Base-by-base conservation (phyloP, 2,113 vertebrate species). In the Bujurquina vittata region DNA sequence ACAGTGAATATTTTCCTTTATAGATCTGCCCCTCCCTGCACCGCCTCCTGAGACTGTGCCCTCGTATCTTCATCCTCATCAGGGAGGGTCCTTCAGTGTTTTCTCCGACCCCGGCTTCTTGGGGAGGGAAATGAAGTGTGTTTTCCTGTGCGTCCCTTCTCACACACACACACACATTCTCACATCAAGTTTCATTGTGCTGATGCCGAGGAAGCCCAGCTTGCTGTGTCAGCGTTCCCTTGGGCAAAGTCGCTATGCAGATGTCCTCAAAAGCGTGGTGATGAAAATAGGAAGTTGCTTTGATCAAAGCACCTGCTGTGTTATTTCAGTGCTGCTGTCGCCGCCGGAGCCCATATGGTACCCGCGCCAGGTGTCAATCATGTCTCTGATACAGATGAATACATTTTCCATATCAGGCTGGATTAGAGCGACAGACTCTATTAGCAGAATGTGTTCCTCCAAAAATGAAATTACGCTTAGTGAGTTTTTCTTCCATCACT, bases 211-310 rank as follows among this genome's bases (percentile, higher is more conserved):
- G 91, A 92, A 92, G 90, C 88, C 72, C 10, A 4, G 85, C 87
- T 88, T 89, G 94, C 93, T 92, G 93, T 85, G 90, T 94, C 94
- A 94, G 93, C 92, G 54, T 79, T 94, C 90, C 93, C 90, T 52
- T 80, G 89, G 86, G 94, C 89, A 80, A 88, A 88, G 88, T 81
- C 17, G 81, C 92, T 84, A 89, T 92, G 92, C 90, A 94, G 90
- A 93, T 90, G 90, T 92, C 82, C 91, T 94, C 87, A 17, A 43
- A 87, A 92, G 89, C 86, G 52, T 11, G 84, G 79, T 65, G 88
- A 90, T 92, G 90, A 88, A 90, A 92, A 94, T 86, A 89, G 85
- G 91, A 91, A 84, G 84, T 69, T 59, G 67, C 86, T 92, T 91
- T 93, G 86, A 94, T 94, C 92, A 88, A 86, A 92, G 88, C 78